Percentiles rank a stretch among this genome's conserved stretches.
Evolutionary conservation across 2,797 vertebrate species (phyloP).

Genomic region (Lithobates pipiens): DNA sequence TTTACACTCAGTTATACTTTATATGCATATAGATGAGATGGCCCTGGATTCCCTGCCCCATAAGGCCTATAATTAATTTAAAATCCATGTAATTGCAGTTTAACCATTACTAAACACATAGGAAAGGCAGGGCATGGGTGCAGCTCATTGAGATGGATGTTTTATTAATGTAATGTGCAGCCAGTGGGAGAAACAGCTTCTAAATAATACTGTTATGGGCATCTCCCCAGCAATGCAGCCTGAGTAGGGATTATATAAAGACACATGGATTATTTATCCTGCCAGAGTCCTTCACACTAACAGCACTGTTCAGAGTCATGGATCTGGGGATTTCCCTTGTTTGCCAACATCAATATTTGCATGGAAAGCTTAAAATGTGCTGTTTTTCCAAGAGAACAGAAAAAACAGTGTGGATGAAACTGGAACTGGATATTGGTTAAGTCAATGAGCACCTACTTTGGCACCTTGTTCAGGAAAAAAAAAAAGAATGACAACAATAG

Average conservation of each 20-base stretch:
- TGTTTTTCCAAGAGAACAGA: constrained; percentile 71
- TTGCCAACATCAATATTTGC: constrained; percentile 78
- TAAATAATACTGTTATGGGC: neutral
- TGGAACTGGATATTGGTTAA: constrained; percentile 71
- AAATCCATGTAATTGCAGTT: neutral
- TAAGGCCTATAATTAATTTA: neutral
- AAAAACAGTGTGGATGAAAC: constrained; percentile 66
- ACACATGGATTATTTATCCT: neutral
- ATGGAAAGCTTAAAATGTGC: constrained; percentile 76
- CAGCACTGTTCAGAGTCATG: constrained; percentile 66
- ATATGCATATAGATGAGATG: no score
- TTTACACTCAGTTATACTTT: no score
- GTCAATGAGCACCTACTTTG: constrained; percentile 23
- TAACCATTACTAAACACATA: constrained; percentile 8
- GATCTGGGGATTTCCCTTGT: constrained; percentile 64
- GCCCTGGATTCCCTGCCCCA: no score
- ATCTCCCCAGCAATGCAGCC: neutral
- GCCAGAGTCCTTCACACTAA: constrained; percentile 68
- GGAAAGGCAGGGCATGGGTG: constrained; percentile 23
- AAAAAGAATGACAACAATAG: neutral
- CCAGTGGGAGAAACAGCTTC: constrained; percentile 1
- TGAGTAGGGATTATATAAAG: neutral
- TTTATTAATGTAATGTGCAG: neutral
- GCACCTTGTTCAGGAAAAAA: neutral
- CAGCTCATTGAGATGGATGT: neutral